A percentile compares a stretch with the other conserved stretches of the same genome.
Evolutionary conservation across 2,797 vertebrate species (phyloP).

Genomic region (Anolis apletophallus): DNA sequence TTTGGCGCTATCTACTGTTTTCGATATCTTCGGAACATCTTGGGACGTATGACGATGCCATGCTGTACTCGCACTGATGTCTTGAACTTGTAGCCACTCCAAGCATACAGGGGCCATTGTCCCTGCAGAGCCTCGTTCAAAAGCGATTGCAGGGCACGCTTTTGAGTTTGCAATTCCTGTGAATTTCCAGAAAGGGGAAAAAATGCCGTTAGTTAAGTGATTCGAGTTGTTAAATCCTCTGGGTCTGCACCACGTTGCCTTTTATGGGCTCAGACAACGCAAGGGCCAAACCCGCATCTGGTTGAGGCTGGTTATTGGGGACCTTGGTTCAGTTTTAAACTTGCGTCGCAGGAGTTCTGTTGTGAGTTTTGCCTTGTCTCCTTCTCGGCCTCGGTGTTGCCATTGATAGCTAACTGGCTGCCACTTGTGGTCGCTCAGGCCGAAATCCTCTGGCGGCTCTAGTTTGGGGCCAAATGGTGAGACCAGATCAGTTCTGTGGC

Average conservation of each 20-base stretch:
- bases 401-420: slow-evolving; percentile 29
- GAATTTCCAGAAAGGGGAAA: background rate
- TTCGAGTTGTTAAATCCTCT: background rate
- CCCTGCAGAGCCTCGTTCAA: background rate
- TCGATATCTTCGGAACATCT: too few relatives aligned
- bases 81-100: background rate
- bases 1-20: too few relatives aligned
- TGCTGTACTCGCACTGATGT: background rate
- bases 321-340: slow-evolving; percentile 41
- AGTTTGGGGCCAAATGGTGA: background rate
- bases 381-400: background rate
- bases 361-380: slow-evolving; percentile 10
- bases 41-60: too few relatives aligned
- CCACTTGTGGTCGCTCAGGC: slow-evolving; percentile 40
- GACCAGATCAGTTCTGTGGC: slow-evolving; percentile 23
- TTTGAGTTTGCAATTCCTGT: background rate
- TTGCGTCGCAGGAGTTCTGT: background rate
- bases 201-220: background rate
- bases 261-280: slow-evolving; percentile 15
- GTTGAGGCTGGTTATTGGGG: slow-evolving; percentile 16
- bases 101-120: background rate
- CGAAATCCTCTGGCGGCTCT: slow-evolving; percentile 1
- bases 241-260: background rate
- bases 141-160: too few relatives aligned
- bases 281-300: slow-evolving; percentile 54